Conservation (phyloP, 2,113 vertebrate genomes). For the Bubo bubo region DNA sequence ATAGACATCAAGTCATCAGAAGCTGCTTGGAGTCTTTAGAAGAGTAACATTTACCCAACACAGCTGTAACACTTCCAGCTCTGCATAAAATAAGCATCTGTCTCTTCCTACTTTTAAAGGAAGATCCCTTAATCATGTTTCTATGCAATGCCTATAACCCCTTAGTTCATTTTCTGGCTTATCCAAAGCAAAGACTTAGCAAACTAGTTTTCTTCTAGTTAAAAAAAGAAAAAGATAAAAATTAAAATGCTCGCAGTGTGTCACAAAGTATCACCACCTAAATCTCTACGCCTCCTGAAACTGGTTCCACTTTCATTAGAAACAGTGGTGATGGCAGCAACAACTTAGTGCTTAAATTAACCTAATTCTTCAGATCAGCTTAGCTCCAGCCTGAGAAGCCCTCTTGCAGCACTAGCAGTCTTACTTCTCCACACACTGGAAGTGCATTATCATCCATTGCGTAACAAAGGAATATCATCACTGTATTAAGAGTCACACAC, state of each 20-base stretch:
- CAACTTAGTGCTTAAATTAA: slow-evolving; percentile 6
- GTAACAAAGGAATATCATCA: slow-evolving; percentile 26
- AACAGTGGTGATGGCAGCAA: not conserved
- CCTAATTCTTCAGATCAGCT: slow-evolving; percentile 42
- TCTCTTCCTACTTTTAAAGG: not conserved
- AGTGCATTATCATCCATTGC: slow-evolving; percentile 1
- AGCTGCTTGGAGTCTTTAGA: not conserved
- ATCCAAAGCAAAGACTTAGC: slow-evolving; percentile 87
- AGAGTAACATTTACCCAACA: not conserved
- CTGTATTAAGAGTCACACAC: slow-evolving; percentile 11
- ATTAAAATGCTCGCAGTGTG: slow-evolving; percentile 7
- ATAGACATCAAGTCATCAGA: not conserved
- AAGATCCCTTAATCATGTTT: not conserved
- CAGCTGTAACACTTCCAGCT: not conserved
- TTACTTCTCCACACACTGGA: not conserved
- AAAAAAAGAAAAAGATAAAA: not conserved
- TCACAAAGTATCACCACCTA: not conserved
- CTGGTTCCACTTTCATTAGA: not conserved
- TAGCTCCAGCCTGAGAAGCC: slow-evolving; percentile 28
- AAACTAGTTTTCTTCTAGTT: slow-evolving; percentile 51
- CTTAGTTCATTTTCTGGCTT: not conserved
- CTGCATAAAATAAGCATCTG: not conserved
- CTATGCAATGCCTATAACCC: not conserved
- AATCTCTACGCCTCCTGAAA: not conserved
- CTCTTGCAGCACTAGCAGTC: not conserved